Conservation (phyloP, 2,888 invertebrate genomes). For the Apocheima hispidaria region DNA sequence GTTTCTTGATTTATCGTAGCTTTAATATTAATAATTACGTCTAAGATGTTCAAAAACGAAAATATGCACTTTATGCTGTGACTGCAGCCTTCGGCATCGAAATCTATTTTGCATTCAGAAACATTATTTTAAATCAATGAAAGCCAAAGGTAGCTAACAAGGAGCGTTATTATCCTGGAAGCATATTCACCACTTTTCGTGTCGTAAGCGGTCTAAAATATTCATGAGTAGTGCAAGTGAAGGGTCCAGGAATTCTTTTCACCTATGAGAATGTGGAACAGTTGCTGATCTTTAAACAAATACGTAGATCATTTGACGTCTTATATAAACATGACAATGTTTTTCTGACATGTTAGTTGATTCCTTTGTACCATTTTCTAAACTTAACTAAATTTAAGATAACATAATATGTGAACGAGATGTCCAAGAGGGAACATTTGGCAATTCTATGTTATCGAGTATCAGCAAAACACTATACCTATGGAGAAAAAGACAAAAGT, state of each 20-base stretch:
- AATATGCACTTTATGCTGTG: background rate
- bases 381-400: too few species aligned
- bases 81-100: background rate
- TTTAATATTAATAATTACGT: background rate
- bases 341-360: too few species aligned
- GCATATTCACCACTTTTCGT: constrained; percentile 67
- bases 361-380: too few species aligned
- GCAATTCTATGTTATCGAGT: too few species aligned
- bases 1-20: background rate
- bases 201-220: constrained; percentile 72
- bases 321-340: too few species aligned
- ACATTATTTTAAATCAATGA: constrained; percentile 31
- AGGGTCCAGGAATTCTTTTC: constrained; percentile 65
- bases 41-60: background rate
- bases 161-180: constrained; percentile 49
- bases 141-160: constrained; percentile 5
- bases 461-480: too few species aligned
- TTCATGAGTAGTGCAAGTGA: constrained; percentile 73
- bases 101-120: constrained; percentile 26
- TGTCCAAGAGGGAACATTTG: too few species aligned
- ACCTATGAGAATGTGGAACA: constrained; percentile 44
- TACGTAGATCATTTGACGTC: background rate
- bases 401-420: too few species aligned
- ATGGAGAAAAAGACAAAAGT: too few species aligned
- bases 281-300: constrained; percentile 42